These are phyloP conservation scores for Invenusta paracnida DNA, from an alignment of 2,888 invertebrate species.

Conservation along the genomic window DNA sequence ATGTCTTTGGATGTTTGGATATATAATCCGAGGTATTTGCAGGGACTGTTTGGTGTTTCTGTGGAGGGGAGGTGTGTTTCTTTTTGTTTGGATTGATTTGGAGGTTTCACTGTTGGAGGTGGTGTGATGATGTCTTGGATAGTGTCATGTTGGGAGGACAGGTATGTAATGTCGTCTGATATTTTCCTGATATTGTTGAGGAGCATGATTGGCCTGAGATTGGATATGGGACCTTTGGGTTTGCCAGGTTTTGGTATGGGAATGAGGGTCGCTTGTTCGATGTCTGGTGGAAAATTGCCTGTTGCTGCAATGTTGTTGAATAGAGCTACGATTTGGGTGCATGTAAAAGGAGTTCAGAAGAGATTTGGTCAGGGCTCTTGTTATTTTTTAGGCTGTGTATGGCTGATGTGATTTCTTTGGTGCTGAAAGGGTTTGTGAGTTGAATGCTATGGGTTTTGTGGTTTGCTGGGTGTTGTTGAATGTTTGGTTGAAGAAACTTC, in stretches of 20 bases:
- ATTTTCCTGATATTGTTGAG: background rate
- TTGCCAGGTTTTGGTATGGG: background rate
- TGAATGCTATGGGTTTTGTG: too few species aligned
- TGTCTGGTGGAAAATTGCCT: background rate
- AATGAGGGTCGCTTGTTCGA: background rate
- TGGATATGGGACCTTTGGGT: background rate
- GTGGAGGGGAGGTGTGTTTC: too few species aligned
- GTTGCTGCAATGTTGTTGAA: background rate
- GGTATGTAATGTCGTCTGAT: too few species aligned
- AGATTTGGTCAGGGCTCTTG: background rate
- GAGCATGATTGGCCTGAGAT: background rate
- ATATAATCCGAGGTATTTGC: too few species aligned
- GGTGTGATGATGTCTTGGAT: too few species aligned
- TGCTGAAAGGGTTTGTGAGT: background rate
- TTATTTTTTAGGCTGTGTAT: background rate
- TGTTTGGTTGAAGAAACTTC: too few species aligned
- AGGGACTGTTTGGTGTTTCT: too few species aligned
- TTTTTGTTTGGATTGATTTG: too few species aligned
- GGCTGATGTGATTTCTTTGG: background rate
- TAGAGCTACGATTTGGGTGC: background rate
- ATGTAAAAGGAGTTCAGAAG: background rate
- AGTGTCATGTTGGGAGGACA: too few species aligned
- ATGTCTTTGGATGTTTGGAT: too few species aligned
- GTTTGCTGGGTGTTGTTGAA: too few species aligned
- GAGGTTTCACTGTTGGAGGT: too few species aligned